Conservation (phyloP, 2,888 invertebrate genomes). For the Empis livida region DNA sequence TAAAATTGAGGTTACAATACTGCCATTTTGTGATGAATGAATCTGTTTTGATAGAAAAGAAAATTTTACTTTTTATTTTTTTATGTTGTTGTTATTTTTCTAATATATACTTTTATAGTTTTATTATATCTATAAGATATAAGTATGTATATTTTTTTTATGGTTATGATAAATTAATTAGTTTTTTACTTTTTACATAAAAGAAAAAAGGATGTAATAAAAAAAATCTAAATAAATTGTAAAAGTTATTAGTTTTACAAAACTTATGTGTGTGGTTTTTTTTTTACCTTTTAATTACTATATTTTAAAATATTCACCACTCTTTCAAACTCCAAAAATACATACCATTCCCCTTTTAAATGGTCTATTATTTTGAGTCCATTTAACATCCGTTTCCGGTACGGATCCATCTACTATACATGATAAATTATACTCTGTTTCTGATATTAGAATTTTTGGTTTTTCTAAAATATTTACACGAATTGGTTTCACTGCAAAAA, state of each 20-base stretch:
- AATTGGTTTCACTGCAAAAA: conserved; percentile 59
- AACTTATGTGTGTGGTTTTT: no score
- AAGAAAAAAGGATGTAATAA: no score
- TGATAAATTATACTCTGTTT: conserved; percentile 62
- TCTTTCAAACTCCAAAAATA: no score
- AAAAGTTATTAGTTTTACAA: no score
- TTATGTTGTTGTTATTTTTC: no score
- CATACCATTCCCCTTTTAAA: conserved; percentile 65
- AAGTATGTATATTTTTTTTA: not conserved
- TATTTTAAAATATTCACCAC: conserved; percentile 2
- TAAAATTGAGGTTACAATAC: conserved; percentile 61
- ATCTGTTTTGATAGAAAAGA: conserved; percentile 36
- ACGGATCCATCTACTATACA: conserved; percentile 78
- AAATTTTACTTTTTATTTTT: not conserved
- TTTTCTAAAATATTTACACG: conserved; percentile 65
- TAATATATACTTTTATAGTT: not conserved
- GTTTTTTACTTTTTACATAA: no score
- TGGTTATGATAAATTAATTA: no score
- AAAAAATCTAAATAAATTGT: no score
- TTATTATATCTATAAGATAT: no score
- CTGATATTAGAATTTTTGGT: conserved; percentile 63
- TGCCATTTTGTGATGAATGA: conserved; percentile 51
- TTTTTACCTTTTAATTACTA: not conserved
- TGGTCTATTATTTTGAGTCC: conserved; percentile 69
- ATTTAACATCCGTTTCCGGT: conserved; percentile 70